Percentiles rank a stretch among this genome's conserved stretches.
Evolutionary conservation across 2,888 invertebrate genomes (phyloP).

Genomic region (Ashinkailepas kermadecensis): DNA sequence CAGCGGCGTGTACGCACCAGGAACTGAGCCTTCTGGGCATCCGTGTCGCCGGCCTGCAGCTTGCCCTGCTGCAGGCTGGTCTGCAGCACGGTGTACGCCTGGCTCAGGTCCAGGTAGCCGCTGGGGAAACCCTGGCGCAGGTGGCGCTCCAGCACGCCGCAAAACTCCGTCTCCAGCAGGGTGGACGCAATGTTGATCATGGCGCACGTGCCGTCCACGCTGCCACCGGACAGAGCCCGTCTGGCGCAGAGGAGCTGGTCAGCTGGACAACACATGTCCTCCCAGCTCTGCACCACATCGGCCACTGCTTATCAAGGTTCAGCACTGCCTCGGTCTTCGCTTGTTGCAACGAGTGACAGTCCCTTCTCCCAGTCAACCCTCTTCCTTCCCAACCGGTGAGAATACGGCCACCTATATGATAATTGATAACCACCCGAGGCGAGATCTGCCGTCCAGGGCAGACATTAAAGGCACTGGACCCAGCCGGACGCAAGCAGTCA

Average conservation of each 20-base stretch:
- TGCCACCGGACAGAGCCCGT: constrained; percentile 80
- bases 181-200: constrained; percentile 88
- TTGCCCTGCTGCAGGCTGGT: constrained; percentile 70
- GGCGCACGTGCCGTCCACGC: constrained; percentile 91
- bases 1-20: background rate
- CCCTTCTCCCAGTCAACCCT: too few relatives aligned
- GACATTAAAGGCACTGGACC: too few relatives aligned
- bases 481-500: too few relatives aligned
- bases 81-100: constrained; percentile 76
- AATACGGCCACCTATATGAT: too few relatives aligned
- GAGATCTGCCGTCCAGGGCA: too few relatives aligned
- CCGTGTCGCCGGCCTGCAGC: constrained; percentile 58
- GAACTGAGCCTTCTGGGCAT: constrained; percentile 43
- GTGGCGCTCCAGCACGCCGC: constrained; percentile 61
- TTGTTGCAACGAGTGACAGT: too few relatives aligned
- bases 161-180: constrained; percentile 75
- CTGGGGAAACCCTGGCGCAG: constrained; percentile 43
- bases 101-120: constrained; percentile 65
- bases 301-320: too few relatives aligned
- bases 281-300: too few relatives aligned
- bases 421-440: too few relatives aligned
- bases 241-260: constrained; percentile 45
- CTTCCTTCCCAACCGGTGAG: too few relatives aligned
- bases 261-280: background rate
- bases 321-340: too few relatives aligned